A percentile compares a stretch with the other conserved stretches of the same genome.
Conservation (phyloP, 2,797 vertebrate species). For the Crypturellus tataupa region DNA sequence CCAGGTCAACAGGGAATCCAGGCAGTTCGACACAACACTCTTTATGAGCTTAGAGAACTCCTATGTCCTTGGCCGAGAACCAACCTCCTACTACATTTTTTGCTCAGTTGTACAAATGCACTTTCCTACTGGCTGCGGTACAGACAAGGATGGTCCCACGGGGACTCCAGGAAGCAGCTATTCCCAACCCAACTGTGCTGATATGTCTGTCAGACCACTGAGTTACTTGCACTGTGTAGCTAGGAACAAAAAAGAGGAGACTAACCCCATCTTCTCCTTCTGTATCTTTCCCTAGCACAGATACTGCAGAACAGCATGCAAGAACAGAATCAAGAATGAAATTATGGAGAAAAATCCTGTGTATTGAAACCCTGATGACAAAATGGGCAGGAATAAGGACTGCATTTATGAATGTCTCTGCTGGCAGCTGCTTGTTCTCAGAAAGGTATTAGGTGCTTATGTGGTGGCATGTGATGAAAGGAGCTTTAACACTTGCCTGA, state of each 20-base stretch:
- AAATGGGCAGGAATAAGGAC: not conserved
- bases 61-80: not conserved
- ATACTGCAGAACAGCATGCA: accelerated
- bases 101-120: not conserved
- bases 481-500: not conserved
- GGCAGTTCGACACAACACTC: not conserved
- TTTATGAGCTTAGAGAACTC: not conserved
- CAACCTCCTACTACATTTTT: not conserved
- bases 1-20: not conserved
- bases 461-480: conserved; percentile 21
- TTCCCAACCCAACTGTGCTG: not conserved
- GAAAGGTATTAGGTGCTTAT: not conserved
- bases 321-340: not conserved
- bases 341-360: not conserved
- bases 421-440: not conserved
- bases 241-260: not conserved
- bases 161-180: not conserved
- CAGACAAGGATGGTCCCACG: not conserved
- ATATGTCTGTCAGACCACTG: not conserved
- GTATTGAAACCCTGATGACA: not conserved
- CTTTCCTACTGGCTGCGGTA: not conserved
- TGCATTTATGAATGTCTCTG: not conserved
- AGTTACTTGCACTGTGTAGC: not conserved
- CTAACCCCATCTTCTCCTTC: not conserved
- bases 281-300: not conserved